phyloP scores from a whole-genome alignment of 2,888 invertebrate species.

The Epistrophe eligans region DNA sequence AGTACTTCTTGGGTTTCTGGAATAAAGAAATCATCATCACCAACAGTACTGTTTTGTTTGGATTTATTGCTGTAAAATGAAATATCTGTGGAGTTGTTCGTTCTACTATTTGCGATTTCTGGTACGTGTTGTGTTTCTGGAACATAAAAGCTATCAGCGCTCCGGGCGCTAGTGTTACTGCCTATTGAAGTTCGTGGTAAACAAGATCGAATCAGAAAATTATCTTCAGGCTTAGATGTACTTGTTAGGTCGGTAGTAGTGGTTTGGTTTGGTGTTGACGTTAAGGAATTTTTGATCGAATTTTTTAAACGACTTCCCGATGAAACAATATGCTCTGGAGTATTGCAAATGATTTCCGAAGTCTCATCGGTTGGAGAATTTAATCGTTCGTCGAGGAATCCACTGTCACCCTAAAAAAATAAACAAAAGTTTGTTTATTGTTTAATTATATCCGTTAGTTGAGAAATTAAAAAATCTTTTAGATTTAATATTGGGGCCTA shows the following conservation, averaged over 20 bases:
- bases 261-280: conserved; percentile 45
- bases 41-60: conserved; percentile 18
- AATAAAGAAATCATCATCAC: conserved; percentile 78
- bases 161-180: conserved; percentile 52
- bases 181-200: conserved; percentile 25
- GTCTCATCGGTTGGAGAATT: conserved; percentile 34
- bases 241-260: neutral
- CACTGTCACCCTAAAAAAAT: conserved; percentile 59
- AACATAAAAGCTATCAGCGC: conserved; percentile 77
- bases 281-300: conserved; percentile 23
- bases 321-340: conserved; percentile 35
- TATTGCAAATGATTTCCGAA: conserved; percentile 31
- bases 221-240: neutral
- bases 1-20: conserved; percentile 79
- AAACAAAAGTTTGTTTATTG: neutral
- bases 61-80: conserved; percentile 36
- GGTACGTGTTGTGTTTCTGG: conserved; percentile 77
- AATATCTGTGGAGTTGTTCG: conserved; percentile 18
- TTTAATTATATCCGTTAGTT: too few relatives aligned
- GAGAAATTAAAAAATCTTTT: too few relatives aligned
- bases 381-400: conserved; percentile 38
- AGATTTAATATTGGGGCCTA: too few relatives aligned
- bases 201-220: conserved; percentile 23
- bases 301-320: conserved; percentile 31
- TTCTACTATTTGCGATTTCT: neutral